Evolutionary conservation across 2,888 invertebrate genomes (phyloP), one percentile per base, ranked within the genome.

Genomic region (Phortica okadai): DNA sequence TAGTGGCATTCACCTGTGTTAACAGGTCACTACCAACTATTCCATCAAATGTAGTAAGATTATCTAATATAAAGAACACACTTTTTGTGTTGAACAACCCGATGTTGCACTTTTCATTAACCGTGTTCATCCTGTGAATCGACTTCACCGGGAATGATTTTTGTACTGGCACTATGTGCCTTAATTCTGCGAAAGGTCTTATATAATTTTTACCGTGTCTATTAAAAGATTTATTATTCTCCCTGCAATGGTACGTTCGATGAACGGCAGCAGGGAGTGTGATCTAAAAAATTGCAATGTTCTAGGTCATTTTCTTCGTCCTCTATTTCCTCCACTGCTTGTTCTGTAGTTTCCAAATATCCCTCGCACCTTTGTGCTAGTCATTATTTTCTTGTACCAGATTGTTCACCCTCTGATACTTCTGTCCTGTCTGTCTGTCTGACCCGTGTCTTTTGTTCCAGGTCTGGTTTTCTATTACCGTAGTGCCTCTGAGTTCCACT

Each of bases 1-100:
- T 2, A 2, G 76, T 73, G 21, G 79, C 78, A 1, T 45, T 45
- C 1, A 78, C 67, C 73, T 77, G 75, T 1, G 58, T 76, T 0
- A 80, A 66, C 67, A 81, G 78, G 59, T 81, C 79, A 25, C 76
- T 77, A 1, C 78, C 81, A 1, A 79, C 78, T 10, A 80, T 81
- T 8, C 73, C 78, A 44, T 76, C 74, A 70, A 78, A 78, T 8
- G 58, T 74, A 6, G 74, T 45, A 6, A 76, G 66, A 21, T 25
- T 11, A 1, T 70, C 59, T 21, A 78, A 69, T 21, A 78, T n/a
- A n/a, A 33, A 67, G 76, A 74, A 78, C 74, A 1, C 42, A 2
- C 6, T 11, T 16, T 69, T 10, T 78, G 64, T 58, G 74, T 41
- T 74, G 76, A n/a, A n/a, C n/a, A n/a, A n/a, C n/a, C n/a, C n/a